phyloP scores from a whole-genome alignment of 2,113 vertebrate genomes.

The Nothoprocta pentlandii region DNA sequence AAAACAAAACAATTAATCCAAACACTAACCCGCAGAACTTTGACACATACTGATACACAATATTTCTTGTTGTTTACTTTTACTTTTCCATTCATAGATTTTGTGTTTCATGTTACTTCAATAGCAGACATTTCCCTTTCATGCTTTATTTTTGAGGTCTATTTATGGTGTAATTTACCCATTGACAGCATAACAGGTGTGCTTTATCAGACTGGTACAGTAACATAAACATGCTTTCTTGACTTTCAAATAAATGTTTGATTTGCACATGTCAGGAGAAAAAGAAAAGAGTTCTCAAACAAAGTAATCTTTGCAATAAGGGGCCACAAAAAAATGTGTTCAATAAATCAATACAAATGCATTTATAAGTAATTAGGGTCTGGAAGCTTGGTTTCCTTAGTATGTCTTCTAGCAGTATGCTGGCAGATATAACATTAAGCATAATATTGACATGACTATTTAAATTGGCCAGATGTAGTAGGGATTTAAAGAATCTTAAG shows the following conservation, averaged over 20 bases:
- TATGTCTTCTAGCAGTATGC: neutral
- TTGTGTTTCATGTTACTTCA: neutral
- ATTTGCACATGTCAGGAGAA: conserved; percentile 8
- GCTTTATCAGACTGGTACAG: neutral
- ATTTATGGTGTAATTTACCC: neutral
- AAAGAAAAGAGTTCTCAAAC: neutral
- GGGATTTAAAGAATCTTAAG: neutral
- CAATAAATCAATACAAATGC: conserved; percentile 32
- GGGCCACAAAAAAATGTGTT: neutral
- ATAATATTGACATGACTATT: neutral
- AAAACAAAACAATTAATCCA: neutral
- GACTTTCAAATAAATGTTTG: conserved; percentile 14
- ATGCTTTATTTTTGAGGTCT: neutral
- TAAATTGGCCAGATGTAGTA: neutral
- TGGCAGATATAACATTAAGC: neutral
- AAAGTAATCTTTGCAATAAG: neutral
- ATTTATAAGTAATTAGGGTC: conserved; percentile 32
- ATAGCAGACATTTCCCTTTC: neutral
- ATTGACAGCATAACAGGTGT: neutral
- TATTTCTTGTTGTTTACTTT: conserved; percentile 21
- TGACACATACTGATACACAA: neutral
- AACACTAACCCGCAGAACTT: neutral
- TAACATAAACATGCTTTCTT: neutral
- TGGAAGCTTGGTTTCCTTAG: neutral
- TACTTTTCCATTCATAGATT: conserved; percentile 4